Evolutionary conservation across 1,140 invertebrate species (phyloP), one percentile per base, ranked within the genome.

Genomic region (Drosophila guanche): DNA sequence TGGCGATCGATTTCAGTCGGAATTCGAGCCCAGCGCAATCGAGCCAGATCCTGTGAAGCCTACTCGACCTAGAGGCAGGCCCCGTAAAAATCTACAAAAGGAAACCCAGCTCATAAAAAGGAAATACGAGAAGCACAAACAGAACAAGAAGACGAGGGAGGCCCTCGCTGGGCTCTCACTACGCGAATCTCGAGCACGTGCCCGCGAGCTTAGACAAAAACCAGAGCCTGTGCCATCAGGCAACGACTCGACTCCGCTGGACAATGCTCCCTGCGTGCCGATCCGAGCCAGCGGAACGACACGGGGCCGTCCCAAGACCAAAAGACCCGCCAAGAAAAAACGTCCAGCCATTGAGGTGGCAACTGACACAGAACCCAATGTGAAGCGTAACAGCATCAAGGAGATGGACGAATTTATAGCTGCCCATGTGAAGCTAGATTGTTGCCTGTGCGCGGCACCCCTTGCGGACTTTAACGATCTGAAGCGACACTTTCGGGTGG

Each of bases 361-460:
- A 29, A 14, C 45, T 7, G 12, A 27, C 12, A 14, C 53, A 4
- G 53, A 76, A 6, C 8, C 52, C 12, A 33, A 60, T 16, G 69
- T 65, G n/a, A 83, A 76, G 37, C 83, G 75, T 1, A 79, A 60
- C 41, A 79, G 61, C 57, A 84, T 86, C 46, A 79, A 79, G 47
- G 78, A 88, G 23, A 84, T 88, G 84, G 88, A 90, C 37, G 79
- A 84, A 10, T 86, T 63, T 45, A 90, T 90, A 37, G 83, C 89
- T 3, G 65, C 85, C 16, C 79, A 90, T 57, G 83, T 90, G 12
- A 77, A 81, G 46, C 51, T 90, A 1, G 76, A 69, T 8, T 90
- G 88, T 37, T 73, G 79, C 40, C 45, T 90, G 4, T 90, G 88
- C 47, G 47, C 69, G 0, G 68, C 47, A 3, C 76, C 89, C 1